A percentile compares a stretch with the other conserved stretches of the same genome.
phyloP scores from a whole-genome alignment of 2,797 vertebrate species.

The Melanotaenia trifasciata region DNA sequence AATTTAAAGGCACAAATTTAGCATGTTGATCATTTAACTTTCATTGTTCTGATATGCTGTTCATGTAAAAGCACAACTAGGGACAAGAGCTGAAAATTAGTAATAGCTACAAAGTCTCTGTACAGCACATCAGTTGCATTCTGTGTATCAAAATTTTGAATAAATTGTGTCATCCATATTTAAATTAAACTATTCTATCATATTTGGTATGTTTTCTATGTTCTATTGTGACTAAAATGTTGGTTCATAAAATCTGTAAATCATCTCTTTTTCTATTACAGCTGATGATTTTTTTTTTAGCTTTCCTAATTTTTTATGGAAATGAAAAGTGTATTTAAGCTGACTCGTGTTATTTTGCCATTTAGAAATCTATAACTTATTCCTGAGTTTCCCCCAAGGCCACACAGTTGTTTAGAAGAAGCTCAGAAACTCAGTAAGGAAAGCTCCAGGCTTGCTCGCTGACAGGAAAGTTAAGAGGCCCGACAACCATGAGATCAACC shows the following conservation, averaged over 20 bases:
- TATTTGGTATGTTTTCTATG: neutral
- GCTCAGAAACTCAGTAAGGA: neutral
- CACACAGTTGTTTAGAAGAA: neutral
- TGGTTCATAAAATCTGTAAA: neutral
- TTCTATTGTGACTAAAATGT: neutral
- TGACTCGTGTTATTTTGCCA: neutral
- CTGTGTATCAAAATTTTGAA: neutral
- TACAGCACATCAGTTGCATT: neutral
- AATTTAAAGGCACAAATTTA: too few relatives aligned
- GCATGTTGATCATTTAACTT: neutral
- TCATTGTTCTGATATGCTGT: neutral
- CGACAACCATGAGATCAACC: constrained; percentile 70
- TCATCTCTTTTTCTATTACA: neutral
- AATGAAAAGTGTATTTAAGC: neutral
- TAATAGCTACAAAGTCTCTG: neutral
- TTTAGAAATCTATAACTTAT: neutral
- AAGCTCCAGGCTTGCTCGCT: neutral
- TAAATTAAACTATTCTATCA: neutral
- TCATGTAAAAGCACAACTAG: neutral
- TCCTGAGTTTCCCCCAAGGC: neutral
- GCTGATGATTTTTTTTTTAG: neutral
- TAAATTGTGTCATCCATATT: neutral
- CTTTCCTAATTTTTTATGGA: neutral
- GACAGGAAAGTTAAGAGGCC: neutral
- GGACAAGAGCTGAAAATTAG: neutral